phyloP scores from a whole-genome alignment of 1,140 invertebrate genomes.

The Liolophura sinensis region DNA sequence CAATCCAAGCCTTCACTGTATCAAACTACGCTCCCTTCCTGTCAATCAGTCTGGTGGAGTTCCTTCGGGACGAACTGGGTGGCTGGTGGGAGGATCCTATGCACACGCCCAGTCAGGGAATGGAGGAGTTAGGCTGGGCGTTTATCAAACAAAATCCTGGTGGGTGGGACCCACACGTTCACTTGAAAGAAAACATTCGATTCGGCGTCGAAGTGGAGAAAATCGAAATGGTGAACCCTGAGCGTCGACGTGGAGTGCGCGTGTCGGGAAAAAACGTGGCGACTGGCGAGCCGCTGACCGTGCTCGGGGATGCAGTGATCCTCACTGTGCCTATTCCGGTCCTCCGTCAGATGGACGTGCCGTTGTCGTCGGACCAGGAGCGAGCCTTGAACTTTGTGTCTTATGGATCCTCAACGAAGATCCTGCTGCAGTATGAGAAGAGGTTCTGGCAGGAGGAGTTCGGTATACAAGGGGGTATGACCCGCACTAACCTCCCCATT shows the following conservation, averaged over 20 bases:
- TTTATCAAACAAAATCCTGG: slow-evolving; percentile 13
- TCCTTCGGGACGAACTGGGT: slow-evolving; percentile 17
- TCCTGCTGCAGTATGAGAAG: slow-evolving; percentile 18
- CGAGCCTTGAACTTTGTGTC: slow-evolving; percentile 14
- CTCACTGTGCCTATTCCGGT: slow-evolving; percentile 20
- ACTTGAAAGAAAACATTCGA: slow-evolving; percentile 10
- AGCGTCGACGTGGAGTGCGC: not conserved
- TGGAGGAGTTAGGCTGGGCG: slow-evolving; percentile 17
- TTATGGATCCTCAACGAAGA: slow-evolving; percentile 19
- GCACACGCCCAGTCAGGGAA: slow-evolving; percentile 21
- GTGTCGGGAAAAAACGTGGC: slow-evolving; percentile 3
- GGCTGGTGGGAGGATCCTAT: slow-evolving; percentile 20
- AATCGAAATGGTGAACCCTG: not conserved
- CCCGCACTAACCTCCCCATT: slow-evolving; percentile 18
- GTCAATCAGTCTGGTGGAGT: slow-evolving; percentile 9
- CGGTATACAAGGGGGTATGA: slow-evolving; percentile 19
- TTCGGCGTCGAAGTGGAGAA: slow-evolving; percentile 16
- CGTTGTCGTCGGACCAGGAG: not conserved
- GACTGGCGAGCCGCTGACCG: slow-evolving; percentile 8
- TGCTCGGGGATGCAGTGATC: slow-evolving; percentile 20
- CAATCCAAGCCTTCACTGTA: slow-evolving; percentile 24
- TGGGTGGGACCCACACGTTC: slow-evolving; percentile 15
- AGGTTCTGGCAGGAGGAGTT: slow-evolving; percentile 27
- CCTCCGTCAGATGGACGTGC: slow-evolving; percentile 18
- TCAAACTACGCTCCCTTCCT: slow-evolving; percentile 10